Percentiles rank a stretch among this genome's conserved stretches.
Conservation (phyloP, 2,797 vertebrate genomes). For the Otolemur crassicaudatus region DNA sequence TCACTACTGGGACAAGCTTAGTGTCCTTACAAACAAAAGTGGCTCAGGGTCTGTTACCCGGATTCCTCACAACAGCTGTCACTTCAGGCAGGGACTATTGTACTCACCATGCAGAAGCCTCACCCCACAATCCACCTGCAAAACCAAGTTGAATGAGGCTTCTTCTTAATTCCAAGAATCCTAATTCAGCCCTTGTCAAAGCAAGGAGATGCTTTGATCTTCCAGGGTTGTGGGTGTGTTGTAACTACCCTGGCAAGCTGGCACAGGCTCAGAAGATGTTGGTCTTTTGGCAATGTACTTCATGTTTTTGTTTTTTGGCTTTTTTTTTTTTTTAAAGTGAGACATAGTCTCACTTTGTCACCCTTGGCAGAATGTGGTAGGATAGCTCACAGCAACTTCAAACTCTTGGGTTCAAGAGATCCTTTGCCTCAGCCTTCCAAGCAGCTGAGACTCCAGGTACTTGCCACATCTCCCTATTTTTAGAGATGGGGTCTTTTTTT, state of each 20-base stretch:
- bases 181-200: neutral
- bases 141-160: neutral
- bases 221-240: neutral
- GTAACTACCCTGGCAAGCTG: too few species aligned
- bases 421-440: too few species aligned
- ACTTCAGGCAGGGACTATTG: neutral
- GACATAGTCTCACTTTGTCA: too few species aligned
- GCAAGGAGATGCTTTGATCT: too few species aligned
- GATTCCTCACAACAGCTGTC: neutral
- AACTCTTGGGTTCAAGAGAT: too few species aligned
- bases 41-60: neutral
- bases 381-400: too few species aligned
- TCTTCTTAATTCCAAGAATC: neutral
- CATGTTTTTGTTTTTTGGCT: neutral
- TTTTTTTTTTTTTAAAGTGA: too few species aligned
- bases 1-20: neutral
- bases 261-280: neutral
- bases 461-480: too few species aligned
- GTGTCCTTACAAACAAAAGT: neutral
- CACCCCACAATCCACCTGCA: neutral
- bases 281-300: neutral
- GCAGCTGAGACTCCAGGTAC: too few species aligned
- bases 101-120: neutral
- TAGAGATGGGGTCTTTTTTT: too few species aligned
- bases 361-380: too few species aligned